These are phyloP conservation scores for Galemys pyrenaicus DNA, from an alignment of 2,113 vertebrate species.

Conservation along the genomic window DNA sequence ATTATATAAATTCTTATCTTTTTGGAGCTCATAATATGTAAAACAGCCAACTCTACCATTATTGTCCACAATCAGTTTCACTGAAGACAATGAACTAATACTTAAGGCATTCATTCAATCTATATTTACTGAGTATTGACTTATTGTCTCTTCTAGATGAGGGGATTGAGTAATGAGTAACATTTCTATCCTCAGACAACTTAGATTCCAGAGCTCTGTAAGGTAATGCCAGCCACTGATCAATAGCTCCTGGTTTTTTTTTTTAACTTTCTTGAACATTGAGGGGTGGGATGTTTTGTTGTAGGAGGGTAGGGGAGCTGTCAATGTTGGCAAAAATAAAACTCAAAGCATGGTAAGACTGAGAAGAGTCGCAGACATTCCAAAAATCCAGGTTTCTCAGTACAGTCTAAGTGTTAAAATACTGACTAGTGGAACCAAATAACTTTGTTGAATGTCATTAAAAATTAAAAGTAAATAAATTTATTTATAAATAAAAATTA, in stretches of 20 bases:
- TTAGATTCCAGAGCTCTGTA: background rate
- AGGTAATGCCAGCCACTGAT: background rate
- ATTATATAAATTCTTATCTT: background rate
- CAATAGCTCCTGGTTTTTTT: background rate
- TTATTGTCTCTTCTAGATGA: background rate
- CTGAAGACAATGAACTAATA: background rate
- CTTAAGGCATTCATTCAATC: background rate
- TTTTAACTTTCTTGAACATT: background rate
- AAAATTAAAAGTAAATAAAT: background rate
- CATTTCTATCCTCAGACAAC: background rate
- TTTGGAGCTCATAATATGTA: background rate
- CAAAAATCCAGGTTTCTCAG: background rate
- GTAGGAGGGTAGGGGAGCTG: background rate
- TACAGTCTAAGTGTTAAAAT: background rate
- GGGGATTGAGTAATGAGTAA: background rate
- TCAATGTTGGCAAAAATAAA: slow-evolving; percentile 23
- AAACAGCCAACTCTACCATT: background rate
- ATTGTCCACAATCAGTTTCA: background rate
- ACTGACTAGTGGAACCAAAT: background rate
- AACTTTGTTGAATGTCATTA: background rate
- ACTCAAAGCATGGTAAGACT: background rate
- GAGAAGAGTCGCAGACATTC: background rate
- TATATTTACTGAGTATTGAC: background rate
- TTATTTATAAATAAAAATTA: background rate
- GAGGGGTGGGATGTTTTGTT: background rate